Percentiles rank a stretch among this genome's conserved stretches.
These are phyloP conservation scores for Phenganax subtilis DNA, from an alignment of 92 coral and sea anemone species.

Conservation along the genomic window DNA sequence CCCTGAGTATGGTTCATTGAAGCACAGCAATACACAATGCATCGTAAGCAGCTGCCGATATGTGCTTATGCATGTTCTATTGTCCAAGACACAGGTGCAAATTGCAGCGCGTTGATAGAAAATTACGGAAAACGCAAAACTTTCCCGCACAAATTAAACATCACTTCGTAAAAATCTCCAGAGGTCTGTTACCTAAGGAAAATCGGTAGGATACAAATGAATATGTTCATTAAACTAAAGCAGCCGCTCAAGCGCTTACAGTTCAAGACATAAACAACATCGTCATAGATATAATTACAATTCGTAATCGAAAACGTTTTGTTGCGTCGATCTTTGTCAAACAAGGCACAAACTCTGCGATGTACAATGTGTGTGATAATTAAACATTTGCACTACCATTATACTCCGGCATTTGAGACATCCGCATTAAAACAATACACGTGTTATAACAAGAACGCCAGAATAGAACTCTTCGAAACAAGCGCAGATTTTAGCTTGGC, in stretches of 20 bases:
- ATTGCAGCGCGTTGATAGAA: neutral
- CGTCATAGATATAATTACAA: conserved; percentile 25
- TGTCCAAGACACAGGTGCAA: conserved; percentile 1
- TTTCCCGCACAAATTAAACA: neutral
- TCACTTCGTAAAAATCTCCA: conserved; percentile 20
- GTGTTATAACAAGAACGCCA: neutral
- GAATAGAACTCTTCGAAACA: conserved; percentile 2
- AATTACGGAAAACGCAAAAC: neutral
- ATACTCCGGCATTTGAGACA: neutral
- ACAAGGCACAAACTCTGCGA: neutral
- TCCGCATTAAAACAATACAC: neutral
- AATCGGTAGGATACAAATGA: neutral
- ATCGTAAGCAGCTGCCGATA: conserved; percentile 29
- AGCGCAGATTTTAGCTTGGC: conserved; percentile 14
- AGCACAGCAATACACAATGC: conserved; percentile 18
- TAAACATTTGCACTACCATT: neutral
- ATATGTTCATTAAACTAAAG: neutral
- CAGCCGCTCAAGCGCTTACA: neutral
- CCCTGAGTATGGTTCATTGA: neutral
- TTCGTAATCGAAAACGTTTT: neutral
- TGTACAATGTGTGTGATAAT: neutral
- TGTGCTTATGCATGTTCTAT: conserved; percentile 41
- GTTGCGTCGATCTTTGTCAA: neutral
- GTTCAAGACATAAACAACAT: conserved; percentile 19
- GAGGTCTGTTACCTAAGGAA: conserved; percentile 2